These are phyloP conservation scores for Denticeps clupeoides DNA, from an alignment of 2,797 vertebrate genomes.

Conservation along the genomic window DNA sequence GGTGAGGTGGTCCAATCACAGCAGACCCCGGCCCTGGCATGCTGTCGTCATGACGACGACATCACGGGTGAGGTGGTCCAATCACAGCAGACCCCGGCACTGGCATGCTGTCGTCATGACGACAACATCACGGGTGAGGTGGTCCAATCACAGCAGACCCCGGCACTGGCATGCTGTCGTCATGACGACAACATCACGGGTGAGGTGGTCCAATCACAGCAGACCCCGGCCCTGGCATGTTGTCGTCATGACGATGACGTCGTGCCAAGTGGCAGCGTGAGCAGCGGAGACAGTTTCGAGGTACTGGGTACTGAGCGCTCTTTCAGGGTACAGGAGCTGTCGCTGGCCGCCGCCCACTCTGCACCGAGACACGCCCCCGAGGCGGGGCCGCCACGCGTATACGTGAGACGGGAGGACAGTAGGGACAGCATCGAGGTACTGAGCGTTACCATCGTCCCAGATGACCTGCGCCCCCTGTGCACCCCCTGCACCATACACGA, in stretches of 20 bases:
- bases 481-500: constrained; percentile 60
- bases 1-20: too few relatives aligned
- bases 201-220: not conserved
- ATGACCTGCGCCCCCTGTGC: constrained; percentile 75
- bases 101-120: too few relatives aligned
- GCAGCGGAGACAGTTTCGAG: not conserved
- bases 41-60: too few relatives aligned
- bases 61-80: too few relatives aligned
- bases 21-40: too few relatives aligned
- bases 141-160: not conserved
- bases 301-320: not conserved
- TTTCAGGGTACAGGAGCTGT: not conserved
- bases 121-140: not conserved
- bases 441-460: constrained; percentile 76
- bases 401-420: constrained; percentile 73
- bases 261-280: not conserved
- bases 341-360: not conserved
- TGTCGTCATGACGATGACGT: too few relatives aligned
- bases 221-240: too few relatives aligned
- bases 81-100: too few relatives aligned
- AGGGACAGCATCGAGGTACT: constrained; percentile 95
- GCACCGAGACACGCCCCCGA: too few relatives aligned
- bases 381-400: too few relatives aligned
- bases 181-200: not conserved
- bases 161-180: not conserved